Conservation (phyloP, 2,113 vertebrate species). For the Natator depressus region DNA sequence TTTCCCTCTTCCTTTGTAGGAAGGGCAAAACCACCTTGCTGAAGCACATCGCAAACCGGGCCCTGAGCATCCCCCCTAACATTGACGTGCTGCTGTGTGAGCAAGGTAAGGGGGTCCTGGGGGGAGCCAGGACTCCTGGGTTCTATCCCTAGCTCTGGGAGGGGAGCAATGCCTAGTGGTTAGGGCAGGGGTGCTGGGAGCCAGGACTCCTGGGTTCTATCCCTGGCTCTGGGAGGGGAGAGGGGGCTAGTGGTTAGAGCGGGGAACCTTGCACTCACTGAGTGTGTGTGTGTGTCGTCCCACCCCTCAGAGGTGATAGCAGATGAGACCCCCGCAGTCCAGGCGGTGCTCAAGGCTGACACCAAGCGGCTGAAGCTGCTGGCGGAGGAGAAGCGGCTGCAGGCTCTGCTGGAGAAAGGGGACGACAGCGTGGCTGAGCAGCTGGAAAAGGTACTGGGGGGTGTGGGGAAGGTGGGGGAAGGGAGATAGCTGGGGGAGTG, state of each 20-base stretch:
- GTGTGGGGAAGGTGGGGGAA: neutral
- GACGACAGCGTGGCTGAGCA: conserved; percentile 85
- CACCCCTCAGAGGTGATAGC: conserved; percentile 87
- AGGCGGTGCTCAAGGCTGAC: conserved; percentile 91
- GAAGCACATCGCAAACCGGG: conserved; percentile 92
- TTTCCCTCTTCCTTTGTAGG: conserved; percentile 59
- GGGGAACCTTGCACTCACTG: neutral
- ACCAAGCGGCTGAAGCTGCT: conserved; percentile 88
- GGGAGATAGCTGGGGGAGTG: neutral
- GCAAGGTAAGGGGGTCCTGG: conserved; percentile 80
- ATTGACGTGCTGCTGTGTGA: conserved; percentile 94
- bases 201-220: neutral
- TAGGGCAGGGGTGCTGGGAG: neutral
- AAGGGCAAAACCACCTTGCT: conserved; percentile 95
- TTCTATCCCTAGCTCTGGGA: too few relatives aligned
- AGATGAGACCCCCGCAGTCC: conserved; percentile 90
- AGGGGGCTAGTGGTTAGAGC: neutral
- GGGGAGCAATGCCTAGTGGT: neutral
- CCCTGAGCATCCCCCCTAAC: conserved; percentile 93
- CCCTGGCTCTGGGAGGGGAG: neutral
- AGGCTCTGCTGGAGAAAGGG: conserved; percentile 85
- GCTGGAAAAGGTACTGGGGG: conserved; percentile 84
- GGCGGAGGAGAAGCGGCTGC: conserved; percentile 88
- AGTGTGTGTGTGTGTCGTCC: too few relatives aligned
- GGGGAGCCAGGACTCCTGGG: too few relatives aligned